A percentile compares a stretch with the other conserved stretches of the same genome.
Evolutionary conservation across 2,888 invertebrate genomes (phyloP).

Genomic region (Rotaria magnacalcarata): DNA sequence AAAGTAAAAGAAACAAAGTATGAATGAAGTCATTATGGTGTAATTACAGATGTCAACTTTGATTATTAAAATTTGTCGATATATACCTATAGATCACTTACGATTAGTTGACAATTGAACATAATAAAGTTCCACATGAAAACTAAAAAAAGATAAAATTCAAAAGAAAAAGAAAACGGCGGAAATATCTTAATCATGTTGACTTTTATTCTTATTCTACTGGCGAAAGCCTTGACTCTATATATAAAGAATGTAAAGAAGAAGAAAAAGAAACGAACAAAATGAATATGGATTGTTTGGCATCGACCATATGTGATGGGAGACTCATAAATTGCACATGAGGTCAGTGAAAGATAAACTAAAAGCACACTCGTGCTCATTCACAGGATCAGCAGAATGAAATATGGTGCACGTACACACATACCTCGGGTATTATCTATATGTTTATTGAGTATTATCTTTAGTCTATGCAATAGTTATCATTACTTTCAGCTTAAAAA

Average conservation of each 20-base stretch:
- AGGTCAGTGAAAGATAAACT: not conserved
- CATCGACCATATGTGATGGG: not conserved
- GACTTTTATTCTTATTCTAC: not conserved
- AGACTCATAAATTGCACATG: not conserved
- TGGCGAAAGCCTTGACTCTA: not conserved
- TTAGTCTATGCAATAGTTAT: not conserved
- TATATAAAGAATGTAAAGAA: not conserved
- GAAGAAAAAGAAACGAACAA: not conserved
- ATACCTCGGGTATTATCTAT: not conserved
- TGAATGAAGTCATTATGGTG: not conserved
- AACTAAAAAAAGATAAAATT: not conserved
- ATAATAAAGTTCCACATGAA: not conserved
- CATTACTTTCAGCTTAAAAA: not conserved
- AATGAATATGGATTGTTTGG: constrained; percentile 4
- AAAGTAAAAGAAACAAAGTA: not conserved
- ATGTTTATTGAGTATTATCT: not conserved
- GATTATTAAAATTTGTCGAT: not conserved
- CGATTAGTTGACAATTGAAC: not conserved
- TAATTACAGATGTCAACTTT: constrained; percentile 13
- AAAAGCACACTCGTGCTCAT: not conserved
- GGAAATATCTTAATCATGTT: not conserved
- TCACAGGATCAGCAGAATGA: not conserved
- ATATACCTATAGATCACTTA: not conserved
- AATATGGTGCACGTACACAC: not conserved
- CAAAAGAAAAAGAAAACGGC: not conserved